A percentile compares a stretch with the other conserved stretches of the same genome.
Evolutionary conservation across 2,797 vertebrate genomes (phyloP).

Genomic region (Tragopan temminckii): DNA sequence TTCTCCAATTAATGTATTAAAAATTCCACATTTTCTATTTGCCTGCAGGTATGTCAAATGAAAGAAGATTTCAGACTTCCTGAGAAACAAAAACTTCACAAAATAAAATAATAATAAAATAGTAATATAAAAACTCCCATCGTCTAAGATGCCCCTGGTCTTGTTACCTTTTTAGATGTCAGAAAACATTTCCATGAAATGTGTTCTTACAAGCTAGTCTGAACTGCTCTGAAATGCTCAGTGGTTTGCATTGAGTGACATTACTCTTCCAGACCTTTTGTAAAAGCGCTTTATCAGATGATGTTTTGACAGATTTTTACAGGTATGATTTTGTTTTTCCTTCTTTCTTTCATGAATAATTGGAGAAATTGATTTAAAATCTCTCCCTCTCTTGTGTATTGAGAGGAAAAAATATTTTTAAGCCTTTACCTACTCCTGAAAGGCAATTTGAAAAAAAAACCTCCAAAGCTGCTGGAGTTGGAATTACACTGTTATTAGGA

Average conservation of each 20-base stretch:
- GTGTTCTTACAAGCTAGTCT: background rate
- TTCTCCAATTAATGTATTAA: background rate
- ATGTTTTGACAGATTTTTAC: slow-evolving; percentile 38
- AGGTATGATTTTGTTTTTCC: background rate
- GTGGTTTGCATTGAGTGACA: background rate
- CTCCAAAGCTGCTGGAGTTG: background rate
- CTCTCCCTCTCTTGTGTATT: background rate
- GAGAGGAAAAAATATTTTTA: background rate
- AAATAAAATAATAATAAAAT: background rate
- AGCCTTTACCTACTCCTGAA: background rate
- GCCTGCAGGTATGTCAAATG: background rate
- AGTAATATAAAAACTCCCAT: background rate
- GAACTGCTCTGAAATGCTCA: background rate
- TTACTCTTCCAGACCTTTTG: background rate
- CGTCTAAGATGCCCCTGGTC: background rate
- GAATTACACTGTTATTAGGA: background rate
- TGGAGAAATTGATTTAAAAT: background rate
- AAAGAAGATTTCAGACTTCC: slow-evolving; percentile 13
- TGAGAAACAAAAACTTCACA: background rate
- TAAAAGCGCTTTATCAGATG: background rate
- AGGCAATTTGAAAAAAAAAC: background rate
- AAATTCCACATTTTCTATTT: background rate
- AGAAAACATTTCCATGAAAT: slow-evolving; percentile 1
- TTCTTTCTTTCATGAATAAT: background rate
- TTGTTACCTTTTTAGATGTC: background rate